Evolutionary conservation across 2,113 vertebrate species (phyloP), one percentile per base, ranked within the genome.

Genomic region (Ameiurus melas): DNA sequence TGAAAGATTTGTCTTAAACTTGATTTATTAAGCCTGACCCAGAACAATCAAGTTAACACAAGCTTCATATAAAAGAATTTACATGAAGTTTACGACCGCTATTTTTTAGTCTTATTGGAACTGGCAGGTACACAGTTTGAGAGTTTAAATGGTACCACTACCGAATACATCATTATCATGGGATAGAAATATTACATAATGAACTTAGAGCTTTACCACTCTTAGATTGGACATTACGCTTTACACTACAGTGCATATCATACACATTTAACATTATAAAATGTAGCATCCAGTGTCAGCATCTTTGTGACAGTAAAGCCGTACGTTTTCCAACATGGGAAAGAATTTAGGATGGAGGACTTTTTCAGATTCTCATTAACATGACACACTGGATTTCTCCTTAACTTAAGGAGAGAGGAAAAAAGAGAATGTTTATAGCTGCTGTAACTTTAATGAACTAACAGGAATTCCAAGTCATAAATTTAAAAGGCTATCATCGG

Each of bases 1-100:
- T 87, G 25, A n/a, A 87, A 82, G 55, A 13, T 83, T 77, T 51
- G 39, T 62, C 51, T 25, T 75, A 83, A 88, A 77, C 62, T 88
- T 58, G 80, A 86, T 13, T 33, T 79, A 27, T 47, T 51, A 62
- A 8, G 58, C 5, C 58, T 66, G 36, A n/a, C 73, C 58, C 27
- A 39, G 57, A 64, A 62, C 55, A 78, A 27, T 86, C 39, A 73
- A 47, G 17, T 77, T 22, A 25, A 58, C 16, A 78, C 22, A 47
- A 66, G 33, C 20, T 3, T 66, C 25, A 55, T 30, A 43, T 39
- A 43, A 85, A 58, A 47, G 20, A 47, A 64, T 47, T 64, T 64
- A 71, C 16, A 36, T 36, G 17, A 36, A 19, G 6, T 71, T 33
- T 33, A 36, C 33, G 7, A 36, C 16, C 5, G 6, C 30, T 70